Base-by-base conservation (phyloP, 2,888 invertebrate genomes). In the Drosophila koepferae region DNA sequence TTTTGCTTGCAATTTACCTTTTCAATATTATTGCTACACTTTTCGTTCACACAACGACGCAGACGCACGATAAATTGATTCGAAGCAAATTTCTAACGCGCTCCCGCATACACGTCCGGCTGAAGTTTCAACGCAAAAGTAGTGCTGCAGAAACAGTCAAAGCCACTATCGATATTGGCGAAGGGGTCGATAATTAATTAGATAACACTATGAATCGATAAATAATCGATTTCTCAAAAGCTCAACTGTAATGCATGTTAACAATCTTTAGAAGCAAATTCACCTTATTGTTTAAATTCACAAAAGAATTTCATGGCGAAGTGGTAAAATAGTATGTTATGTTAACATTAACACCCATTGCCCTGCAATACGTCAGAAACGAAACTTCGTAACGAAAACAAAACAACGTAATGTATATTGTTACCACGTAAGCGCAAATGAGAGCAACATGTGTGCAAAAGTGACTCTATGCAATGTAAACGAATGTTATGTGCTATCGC, bases 1-100 rank as follows among this genome's bases (percentile, higher is more conserved):
- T 65, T 62, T 68, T 72, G 75, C 85, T 84, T 87, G 73, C 76
- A 84, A 84, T 89, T 84, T 89, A 84, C 84, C 84, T 84, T 77
- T 72, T 82, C 28, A 80, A 80, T 72, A 74, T 82, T 82, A 77
- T 77, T 78, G 67, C 64, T 73, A 78, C 81, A 74, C 74, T 74
- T 68, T 74, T 55, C 54, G 55, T 44, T 63, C 53, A 56, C 72
- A 65, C 62, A 69, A 81, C 81, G 68, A 72, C 72, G 81, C 76
- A 77, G 77, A 77, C 80, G 81, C 77, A 80, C 77, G 81, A 68
- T 74, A 79, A 74, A 68, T 67, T 67, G 44, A 68, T 68, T 77
- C 80, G 72, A 69, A 73, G 58, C 68, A 51, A 76, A 55, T 64
- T 74, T 44, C 49, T 72, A 68, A 76, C 76, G 76, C 76, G 76